These are phyloP conservation scores for Heliconius erato DNA, from an alignment of 2,888 invertebrate genomes.

Conservation along the genomic window DNA sequence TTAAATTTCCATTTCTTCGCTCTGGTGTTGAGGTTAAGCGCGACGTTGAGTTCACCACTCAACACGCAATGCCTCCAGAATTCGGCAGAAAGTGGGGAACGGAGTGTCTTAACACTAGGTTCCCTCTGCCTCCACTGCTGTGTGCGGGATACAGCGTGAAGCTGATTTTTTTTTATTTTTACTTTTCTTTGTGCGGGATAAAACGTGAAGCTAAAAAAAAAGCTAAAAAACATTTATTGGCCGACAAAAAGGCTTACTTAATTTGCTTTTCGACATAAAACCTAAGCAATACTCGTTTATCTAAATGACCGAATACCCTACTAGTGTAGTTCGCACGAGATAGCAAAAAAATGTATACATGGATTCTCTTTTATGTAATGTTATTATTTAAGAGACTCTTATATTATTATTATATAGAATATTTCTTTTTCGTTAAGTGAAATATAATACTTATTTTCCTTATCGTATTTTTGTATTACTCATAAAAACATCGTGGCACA, in stretches of 20 bases:
- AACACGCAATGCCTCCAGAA: too few species aligned
- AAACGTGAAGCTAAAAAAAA: not conserved
- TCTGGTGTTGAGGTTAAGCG: too few species aligned
- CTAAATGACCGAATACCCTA: conserved; percentile 22
- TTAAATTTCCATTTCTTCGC: too few species aligned
- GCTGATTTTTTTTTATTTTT: too few species aligned
- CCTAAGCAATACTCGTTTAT: conserved; percentile 28
- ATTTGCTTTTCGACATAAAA: conserved; percentile 25
- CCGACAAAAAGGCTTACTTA: conserved; percentile 15
- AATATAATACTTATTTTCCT: not conserved
- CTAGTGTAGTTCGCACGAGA: conserved; percentile 14
- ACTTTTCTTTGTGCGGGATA: not conserved
- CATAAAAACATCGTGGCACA: not conserved
- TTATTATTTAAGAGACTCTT: not conserved
- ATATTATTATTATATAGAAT: not conserved
- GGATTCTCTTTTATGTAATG: not conserved
- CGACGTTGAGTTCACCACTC: too few species aligned
- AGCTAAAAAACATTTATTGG: conserved; percentile 7
- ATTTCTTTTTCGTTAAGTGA: not conserved
- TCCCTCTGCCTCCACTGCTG: too few species aligned
- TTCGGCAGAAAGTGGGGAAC: too few species aligned
- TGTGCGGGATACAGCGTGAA: too few species aligned
- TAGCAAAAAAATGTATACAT: conserved; percentile 12
- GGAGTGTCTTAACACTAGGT: too few species aligned
- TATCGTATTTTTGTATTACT: not conserved